These are phyloP conservation scores for Marronus borbonicus DNA, from an alignment of 2,888 invertebrate genomes.

Conservation along the genomic window DNA sequence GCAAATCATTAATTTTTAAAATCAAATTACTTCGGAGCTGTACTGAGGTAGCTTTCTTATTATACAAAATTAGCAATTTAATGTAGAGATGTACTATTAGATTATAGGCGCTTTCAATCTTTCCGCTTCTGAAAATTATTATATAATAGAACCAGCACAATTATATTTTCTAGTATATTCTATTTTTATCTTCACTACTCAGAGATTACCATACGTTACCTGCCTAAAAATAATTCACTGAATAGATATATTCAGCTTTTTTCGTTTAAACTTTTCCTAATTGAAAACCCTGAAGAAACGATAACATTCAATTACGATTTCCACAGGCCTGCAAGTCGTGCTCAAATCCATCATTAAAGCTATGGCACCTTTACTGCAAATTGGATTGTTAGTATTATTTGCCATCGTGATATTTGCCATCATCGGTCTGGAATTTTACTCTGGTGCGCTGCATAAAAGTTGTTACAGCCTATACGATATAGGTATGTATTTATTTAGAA, in stretches of 20 bases:
- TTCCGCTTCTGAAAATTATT: conserved; percentile 52
- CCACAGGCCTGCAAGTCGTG: conserved; percentile 98
- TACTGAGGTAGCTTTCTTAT: conserved; percentile 49
- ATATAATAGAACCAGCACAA: conserved; percentile 32
- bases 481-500: conserved; percentile 76
- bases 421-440: conserved; percentile 99
- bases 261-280: conserved; percentile 11
- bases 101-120: conserved; percentile 53
- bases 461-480: conserved; percentile 97
- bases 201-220: background rate
- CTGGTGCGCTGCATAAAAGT: conserved; percentile 98
- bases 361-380: conserved; percentile 99
- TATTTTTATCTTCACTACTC: background rate
- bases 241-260: conserved; percentile 24
- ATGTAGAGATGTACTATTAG: conserved; percentile 51
- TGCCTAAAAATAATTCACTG: conserved; percentile 7
- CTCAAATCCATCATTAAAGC: conserved; percentile 99
- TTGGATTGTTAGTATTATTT: conserved; percentile 99
- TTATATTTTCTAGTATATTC: conserved; percentile 13
- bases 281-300: conserved; percentile 18
- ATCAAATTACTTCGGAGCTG: conserved; percentile 46
- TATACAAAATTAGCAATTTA: conserved; percentile 48
- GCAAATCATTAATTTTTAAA: conserved; percentile 17
- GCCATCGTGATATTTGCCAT: conserved; percentile 99
- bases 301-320: conserved; percentile 44